phyloP scores from a whole-genome alignment of 2,888 invertebrate genomes.

The Amblyteles armatorius region DNA sequence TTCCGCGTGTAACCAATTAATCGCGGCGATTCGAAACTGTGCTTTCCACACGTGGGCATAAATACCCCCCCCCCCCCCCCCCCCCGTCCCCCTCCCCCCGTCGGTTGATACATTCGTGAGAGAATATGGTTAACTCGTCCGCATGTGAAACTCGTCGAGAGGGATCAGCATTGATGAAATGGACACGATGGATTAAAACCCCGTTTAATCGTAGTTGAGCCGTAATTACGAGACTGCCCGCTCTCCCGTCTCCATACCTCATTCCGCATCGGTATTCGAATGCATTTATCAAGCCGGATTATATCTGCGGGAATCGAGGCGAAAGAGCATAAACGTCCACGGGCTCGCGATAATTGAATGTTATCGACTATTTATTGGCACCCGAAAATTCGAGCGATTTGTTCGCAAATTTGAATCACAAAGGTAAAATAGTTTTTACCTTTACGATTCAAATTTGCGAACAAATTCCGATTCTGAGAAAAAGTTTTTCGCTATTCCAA shows the following conservation, averaged over 20 bases:
- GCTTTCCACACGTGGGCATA: conserved; percentile 1
- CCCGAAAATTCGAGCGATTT: neutral
- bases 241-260: neutral
- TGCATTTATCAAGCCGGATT: conserved; percentile 27
- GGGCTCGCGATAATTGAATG: neutral
- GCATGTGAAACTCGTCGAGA: conserved; percentile 11
- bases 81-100: neutral
- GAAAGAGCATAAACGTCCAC: neutral
- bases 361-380: neutral
- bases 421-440: neutral
- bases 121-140: neutral
- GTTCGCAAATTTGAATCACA: neutral
- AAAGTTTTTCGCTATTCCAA: no score
- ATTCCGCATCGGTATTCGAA: conserved; percentile 6
- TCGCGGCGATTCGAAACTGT: conserved; percentile 19
- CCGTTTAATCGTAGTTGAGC: conserved; percentile 34
- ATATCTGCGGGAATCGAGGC: no score
- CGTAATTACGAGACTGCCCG: conserved; percentile 17
- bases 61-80: neutral
- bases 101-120: neutral
- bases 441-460: no score
- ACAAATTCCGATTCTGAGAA: no score
- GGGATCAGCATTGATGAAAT: conserved; percentile 43
- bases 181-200: conserved; percentile 38
- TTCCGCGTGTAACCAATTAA: conserved; percentile 31